A percentile compares a stretch with the other conserved stretches of the same genome.
Conservation (phyloP, 2,888 invertebrate species). For the Ceraclea dissimilis region DNA sequence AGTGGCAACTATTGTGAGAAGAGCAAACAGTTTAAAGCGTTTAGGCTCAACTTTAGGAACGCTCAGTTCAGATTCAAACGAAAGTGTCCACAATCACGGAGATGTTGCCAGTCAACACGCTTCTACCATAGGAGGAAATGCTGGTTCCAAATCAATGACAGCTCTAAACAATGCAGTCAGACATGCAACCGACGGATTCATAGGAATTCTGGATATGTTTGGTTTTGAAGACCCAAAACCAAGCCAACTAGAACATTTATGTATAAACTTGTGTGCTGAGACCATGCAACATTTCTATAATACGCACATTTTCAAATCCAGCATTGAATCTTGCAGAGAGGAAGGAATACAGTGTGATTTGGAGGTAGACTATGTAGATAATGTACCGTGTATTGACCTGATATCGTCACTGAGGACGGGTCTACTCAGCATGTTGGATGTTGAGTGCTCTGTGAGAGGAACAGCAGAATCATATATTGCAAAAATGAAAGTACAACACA, state of each 20-base stretch:
- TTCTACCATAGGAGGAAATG: slow-evolving; percentile 69
- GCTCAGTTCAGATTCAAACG: slow-evolving; percentile 84
- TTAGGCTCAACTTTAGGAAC: slow-evolving; percentile 78
- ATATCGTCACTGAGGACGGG: slow-evolving; percentile 90
- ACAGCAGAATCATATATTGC: slow-evolving; percentile 73
- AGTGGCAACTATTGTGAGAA: slow-evolving; percentile 85
- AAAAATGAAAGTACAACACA: slow-evolving; percentile 74
- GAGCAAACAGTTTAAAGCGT: slow-evolving; percentile 86
- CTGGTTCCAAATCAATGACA: slow-evolving; percentile 86
- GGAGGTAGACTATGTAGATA: slow-evolving; percentile 90
- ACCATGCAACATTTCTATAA: slow-evolving; percentile 98
- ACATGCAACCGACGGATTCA: slow-evolving; percentile 91
- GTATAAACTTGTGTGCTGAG: slow-evolving; percentile 92
- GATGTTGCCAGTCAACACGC: slow-evolving; percentile 81
- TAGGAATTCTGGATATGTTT: slow-evolving; percentile 94
- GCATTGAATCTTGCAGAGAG: slow-evolving; percentile 87
- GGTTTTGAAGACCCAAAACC: slow-evolving; percentile 91
- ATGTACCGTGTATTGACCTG: slow-evolving; percentile 91
- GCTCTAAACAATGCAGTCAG: slow-evolving; percentile 86
- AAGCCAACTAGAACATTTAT: slow-evolving; percentile 85
- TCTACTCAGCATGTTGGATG: slow-evolving; percentile 84
- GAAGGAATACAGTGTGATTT: slow-evolving; percentile 86
- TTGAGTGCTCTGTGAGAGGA: slow-evolving; percentile 79
- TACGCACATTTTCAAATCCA: slow-evolving; percentile 92
- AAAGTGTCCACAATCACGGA: slow-evolving; percentile 81